phyloP scores from a whole-genome alignment of 2,888 invertebrate genomes.

The Pegoplata infirma region DNA sequence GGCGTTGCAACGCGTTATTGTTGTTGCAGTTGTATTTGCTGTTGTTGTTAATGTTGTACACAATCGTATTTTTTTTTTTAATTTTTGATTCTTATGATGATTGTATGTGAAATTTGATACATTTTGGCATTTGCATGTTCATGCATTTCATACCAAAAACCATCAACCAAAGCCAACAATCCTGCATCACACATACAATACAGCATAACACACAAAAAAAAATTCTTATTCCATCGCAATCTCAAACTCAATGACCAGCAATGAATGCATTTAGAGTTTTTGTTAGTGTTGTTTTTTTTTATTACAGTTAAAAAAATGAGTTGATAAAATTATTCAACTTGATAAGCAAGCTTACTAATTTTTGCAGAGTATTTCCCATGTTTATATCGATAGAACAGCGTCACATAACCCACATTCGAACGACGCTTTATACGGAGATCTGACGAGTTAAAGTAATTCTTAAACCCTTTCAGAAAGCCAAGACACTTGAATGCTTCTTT shows the following conservation, averaged over 20 bases:
- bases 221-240: conserved; percentile 44
- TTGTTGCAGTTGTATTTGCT: conserved; percentile 62
- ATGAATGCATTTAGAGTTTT: conserved; percentile 56
- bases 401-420: too few relatives aligned
- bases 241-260: conserved; percentile 32
- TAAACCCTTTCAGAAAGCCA: too few relatives aligned
- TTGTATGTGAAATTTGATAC: conserved; percentile 77
- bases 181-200: too few relatives aligned
- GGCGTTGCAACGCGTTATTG: conserved; percentile 34
- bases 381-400: too few relatives aligned
- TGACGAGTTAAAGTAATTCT: too few relatives aligned
- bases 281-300: conserved; percentile 28
- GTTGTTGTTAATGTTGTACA: conserved; percentile 67
- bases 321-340: too few relatives aligned
- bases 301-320: too few relatives aligned
- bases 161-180: conserved; percentile 38
- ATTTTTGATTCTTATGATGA: conserved; percentile 69
- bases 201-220: too few relatives aligned
- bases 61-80: conserved; percentile 43
- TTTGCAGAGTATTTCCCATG: too few relatives aligned
- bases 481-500: too few relatives aligned
- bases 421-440: too few relatives aligned
- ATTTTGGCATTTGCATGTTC: conserved; percentile 72
- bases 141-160: conserved; percentile 52
- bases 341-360: too few relatives aligned